Percentiles rank a stretch among this genome's conserved stretches.
These are phyloP conservation scores for Magallana ariakensis DNA, from an alignment of 1,140 invertebrate species.

Conservation along the genomic window DNA sequence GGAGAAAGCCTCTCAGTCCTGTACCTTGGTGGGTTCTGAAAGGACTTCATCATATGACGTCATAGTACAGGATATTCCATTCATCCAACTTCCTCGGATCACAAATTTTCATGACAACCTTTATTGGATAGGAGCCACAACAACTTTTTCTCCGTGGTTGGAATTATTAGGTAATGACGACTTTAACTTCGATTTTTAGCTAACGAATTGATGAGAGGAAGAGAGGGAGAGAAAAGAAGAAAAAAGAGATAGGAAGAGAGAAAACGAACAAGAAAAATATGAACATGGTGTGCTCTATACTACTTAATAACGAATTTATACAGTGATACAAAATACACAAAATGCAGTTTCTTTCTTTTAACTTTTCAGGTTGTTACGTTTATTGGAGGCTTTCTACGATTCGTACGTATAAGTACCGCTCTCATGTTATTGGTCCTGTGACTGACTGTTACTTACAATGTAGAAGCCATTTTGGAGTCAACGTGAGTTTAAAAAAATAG, in stretches of 20 bases:
- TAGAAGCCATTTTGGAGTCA: background rate
- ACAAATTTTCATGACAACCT: background rate
- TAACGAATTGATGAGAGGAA: too few relatives aligned
- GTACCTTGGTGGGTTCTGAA: background rate
- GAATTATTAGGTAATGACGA: background rate
- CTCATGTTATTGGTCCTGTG: background rate
- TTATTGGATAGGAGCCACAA: background rate
- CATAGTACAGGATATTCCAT: background rate
- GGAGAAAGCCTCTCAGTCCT: background rate
- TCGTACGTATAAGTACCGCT: too few relatives aligned
- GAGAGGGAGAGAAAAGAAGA: too few relatives aligned
- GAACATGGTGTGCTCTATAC: too few relatives aligned
- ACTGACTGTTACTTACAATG: background rate
- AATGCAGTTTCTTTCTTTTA: too few relatives aligned
- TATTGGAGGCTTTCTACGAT: too few relatives aligned
- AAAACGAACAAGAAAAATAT: too few relatives aligned
- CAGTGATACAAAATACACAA: too few relatives aligned
- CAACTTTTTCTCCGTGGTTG: background rate
- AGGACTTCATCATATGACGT: background rate
- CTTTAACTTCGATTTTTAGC: too few relatives aligned
- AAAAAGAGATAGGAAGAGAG: too few relatives aligned
- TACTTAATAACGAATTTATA: too few relatives aligned
- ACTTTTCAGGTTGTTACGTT: too few relatives aligned
- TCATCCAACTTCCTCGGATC: background rate
- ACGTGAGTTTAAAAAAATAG: background rate